Percentiles rank a stretch among this genome's conserved stretches.
Evolutionary conservation across 2,797 vertebrate genomes (phyloP).

Genomic region (Vireo griseus): DNA sequence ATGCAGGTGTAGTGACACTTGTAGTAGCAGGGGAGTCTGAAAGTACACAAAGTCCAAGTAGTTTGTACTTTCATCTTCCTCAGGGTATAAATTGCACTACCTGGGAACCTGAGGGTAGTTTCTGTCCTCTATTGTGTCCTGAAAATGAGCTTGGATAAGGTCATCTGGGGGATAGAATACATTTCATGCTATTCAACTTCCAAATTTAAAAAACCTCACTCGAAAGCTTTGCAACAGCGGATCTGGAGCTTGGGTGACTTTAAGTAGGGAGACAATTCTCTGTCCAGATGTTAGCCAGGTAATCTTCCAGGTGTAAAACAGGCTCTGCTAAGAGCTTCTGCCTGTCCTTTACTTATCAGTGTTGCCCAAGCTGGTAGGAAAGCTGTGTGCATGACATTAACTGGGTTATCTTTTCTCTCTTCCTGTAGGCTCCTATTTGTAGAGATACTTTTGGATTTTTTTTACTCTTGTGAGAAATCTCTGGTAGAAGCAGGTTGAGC

Average conservation of each 20-base stretch:
- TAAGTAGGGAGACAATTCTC: neutral
- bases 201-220: neutral
- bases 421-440: neutral
- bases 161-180: neutral
- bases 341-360: neutral
- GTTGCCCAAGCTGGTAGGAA: neutral
- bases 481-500: constrained; percentile 26
- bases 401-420: constrained; percentile 4
- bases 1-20: neutral
- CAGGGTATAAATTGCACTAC: neutral
- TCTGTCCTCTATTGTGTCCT: neutral
- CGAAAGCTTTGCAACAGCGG: neutral
- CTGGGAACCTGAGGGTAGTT: neutral
- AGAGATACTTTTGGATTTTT: neutral
- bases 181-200: neutral
- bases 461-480: constrained; percentile 1
- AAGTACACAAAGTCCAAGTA: neutral
- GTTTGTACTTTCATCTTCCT: neutral
- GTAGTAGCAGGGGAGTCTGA: neutral
- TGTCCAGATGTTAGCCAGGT: neutral
- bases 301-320: neutral
- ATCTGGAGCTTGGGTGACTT: neutral
- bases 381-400: neutral
- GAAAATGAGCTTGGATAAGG: neutral
- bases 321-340: neutral